Conservation (phyloP, 2,888 invertebrate genomes). For the Euplagia quadripunctaria region DNA sequence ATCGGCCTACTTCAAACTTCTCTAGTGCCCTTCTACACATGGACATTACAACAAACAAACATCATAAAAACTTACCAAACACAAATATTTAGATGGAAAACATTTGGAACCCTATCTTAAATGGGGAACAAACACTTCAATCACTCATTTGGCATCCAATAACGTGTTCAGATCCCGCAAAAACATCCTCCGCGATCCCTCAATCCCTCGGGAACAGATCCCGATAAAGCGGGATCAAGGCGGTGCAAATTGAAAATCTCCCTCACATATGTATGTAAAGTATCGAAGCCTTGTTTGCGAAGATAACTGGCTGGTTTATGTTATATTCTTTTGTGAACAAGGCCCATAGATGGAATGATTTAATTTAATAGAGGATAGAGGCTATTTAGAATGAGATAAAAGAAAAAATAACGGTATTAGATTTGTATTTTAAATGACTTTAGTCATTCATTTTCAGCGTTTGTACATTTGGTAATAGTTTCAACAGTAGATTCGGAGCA, state of each 20-base stretch:
- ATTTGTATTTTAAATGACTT: background rate
- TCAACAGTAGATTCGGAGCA: background rate
- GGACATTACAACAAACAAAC: slow-evolving; percentile 25
- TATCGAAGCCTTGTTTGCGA: slow-evolving; percentile 35
- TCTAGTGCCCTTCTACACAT: too few species aligned
- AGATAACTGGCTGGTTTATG: slow-evolving; percentile 22
- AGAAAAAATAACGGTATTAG: background rate
- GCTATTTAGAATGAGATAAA: background rate
- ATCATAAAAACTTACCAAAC: slow-evolving; percentile 46
- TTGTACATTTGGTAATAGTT: background rate
- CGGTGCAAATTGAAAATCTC: slow-evolving; percentile 60
- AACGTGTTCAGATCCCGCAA: slow-evolving; percentile 48
- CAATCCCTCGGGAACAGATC: slow-evolving; percentile 49
- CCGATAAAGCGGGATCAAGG: slow-evolving; percentile 58
- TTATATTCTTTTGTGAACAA: slow-evolving; percentile 19
- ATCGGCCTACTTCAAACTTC: too few species aligned
- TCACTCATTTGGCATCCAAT: slow-evolving; percentile 58
- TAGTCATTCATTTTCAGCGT: background rate
- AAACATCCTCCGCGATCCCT: slow-evolving; percentile 50
- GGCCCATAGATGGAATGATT: slow-evolving; percentile 11
- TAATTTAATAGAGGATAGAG: slow-evolving; percentile 19
- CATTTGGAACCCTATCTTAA: slow-evolving; percentile 51
- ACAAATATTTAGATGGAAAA: slow-evolving; percentile 44
- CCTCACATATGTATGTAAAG: slow-evolving; percentile 52
- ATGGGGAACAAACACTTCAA: slow-evolving; percentile 53